These are phyloP conservation scores for Graptemys geographica DNA, from an alignment of 2,797 vertebrate genomes.

Conservation along the genomic window DNA sequence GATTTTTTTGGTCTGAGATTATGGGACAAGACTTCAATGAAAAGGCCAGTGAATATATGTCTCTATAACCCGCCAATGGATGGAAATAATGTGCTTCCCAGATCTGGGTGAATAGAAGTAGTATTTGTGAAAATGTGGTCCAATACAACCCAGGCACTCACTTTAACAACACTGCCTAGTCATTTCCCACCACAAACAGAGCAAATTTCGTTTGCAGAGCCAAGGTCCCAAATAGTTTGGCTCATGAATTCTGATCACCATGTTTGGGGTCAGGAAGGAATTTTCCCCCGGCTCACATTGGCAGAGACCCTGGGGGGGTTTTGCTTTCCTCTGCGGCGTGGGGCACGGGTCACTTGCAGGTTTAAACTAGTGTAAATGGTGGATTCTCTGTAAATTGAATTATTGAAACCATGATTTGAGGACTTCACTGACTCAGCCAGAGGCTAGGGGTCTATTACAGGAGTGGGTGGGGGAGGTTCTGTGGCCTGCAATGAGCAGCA, in stretches of 20 bases:
- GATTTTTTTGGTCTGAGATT: fast-evolving
- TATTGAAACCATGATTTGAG: neutral
- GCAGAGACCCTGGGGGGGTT: no score
- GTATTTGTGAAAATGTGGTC: conserved; percentile 39
- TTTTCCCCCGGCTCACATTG: neutral
- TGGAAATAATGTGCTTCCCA: fast-evolving
- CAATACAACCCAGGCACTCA: neutral
- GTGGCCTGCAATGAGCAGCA: neutral
- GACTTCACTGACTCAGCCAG: neutral
- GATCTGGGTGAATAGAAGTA: fast-evolving
- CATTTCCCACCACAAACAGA: neutral
- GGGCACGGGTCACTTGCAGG: neutral
- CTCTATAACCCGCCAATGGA: neutral
- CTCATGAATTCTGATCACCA: fast-evolving
- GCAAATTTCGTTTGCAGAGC: conserved; percentile 43
- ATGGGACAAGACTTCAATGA: neutral
- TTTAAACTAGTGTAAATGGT: neutral
- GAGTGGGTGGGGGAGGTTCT: neutral
- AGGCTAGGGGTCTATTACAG: neutral
- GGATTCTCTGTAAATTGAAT: no score
- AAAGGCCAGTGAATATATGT: neutral
- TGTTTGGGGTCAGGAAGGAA: neutral
- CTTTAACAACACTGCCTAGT: neutral
- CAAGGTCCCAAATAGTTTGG: conserved; percentile 22
- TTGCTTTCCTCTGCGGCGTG: neutral